Conservation (phyloP, 92 coral and sea anemone species). For the Chrysogorgia sp. region DNA sequence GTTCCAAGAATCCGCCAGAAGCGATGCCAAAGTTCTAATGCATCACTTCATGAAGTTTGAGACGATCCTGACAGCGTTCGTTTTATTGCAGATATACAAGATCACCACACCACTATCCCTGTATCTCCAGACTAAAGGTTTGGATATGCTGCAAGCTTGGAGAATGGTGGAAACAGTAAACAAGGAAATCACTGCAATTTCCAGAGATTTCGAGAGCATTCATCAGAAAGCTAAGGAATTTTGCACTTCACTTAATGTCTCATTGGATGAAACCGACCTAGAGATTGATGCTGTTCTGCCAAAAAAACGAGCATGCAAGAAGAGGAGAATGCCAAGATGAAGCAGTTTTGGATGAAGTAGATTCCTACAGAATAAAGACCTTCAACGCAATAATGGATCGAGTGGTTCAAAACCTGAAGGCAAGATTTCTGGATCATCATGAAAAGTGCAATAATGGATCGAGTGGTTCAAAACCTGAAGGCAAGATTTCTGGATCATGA, state of each 20-base stretch:
- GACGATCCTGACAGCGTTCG: constrained; percentile 21
- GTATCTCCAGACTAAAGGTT: constrained; percentile 16
- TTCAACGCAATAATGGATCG: constrained; percentile 3
- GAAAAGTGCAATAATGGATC: too few relatives aligned
- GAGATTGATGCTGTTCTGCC: constrained; percentile 17
- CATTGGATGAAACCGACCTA: background rate
- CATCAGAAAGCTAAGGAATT: constrained; percentile 11
- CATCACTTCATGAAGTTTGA: constrained; percentile 22
- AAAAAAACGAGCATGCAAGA: constrained; percentile 23
- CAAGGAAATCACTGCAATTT: constrained; percentile 6
- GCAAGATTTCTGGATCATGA: too few relatives aligned
- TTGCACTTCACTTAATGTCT: background rate
- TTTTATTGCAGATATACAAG: constrained; percentile 5
- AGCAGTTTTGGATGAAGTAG: background rate
- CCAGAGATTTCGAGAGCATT: constrained; percentile 12
- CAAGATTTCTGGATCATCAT: too few relatives aligned
- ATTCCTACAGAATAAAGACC: constrained; percentile 1
- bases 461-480: too few relatives aligned
- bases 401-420: background rate
- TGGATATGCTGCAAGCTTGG: constrained; percentile 8
- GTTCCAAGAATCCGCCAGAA: constrained; percentile 14
- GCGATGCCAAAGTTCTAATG: constrained; percentile 8
- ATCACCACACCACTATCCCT: constrained; percentile 21
- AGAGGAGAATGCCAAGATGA: constrained; percentile 35
- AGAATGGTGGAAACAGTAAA: constrained; percentile 9